Evolutionary conservation across 2,888 invertebrate species (phyloP).

Genomic region (Caradrina kadenii): DNA sequence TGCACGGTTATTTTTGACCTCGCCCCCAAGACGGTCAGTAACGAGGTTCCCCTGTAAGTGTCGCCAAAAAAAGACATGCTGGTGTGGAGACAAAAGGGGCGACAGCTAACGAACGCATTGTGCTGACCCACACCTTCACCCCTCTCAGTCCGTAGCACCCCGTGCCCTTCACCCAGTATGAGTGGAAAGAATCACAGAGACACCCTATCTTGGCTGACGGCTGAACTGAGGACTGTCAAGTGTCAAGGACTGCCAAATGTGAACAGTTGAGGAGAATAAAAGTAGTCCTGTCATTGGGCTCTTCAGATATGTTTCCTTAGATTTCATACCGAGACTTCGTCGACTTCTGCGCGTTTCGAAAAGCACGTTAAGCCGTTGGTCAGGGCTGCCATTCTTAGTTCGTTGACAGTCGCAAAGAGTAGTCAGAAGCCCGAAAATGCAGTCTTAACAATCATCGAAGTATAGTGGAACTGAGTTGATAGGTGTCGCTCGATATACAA

Average conservation of each 20-base stretch:
- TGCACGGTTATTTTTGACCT: neutral
- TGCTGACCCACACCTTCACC: conserved; percentile 33
- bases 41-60: conserved; percentile 44
- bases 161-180: conserved; percentile 26
- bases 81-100: conserved; percentile 58
- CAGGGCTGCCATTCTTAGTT: too few species aligned
- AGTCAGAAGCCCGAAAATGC: too few species aligned
- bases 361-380: neutral
- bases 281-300: neutral
- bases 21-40: conserved; percentile 30
- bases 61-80: conserved; percentile 51
- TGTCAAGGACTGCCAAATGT: conserved; percentile 53
- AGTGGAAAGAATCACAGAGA: conserved; percentile 61
- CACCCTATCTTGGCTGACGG: conserved; percentile 46
- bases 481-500: too few species aligned
- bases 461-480: too few species aligned
- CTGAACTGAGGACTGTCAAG: conserved; percentile 34
- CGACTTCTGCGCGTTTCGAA: neutral
- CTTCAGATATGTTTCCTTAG: neutral
- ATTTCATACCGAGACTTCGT: too few species aligned
- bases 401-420: too few species aligned
- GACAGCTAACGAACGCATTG: conserved; percentile 68
- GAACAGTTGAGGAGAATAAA: conserved; percentile 32
- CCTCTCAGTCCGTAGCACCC: conserved; percentile 1
- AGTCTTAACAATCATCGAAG: too few species aligned